Conservation (phyloP, 2,113 vertebrate species). For the Ariopsis seemanni region DNA sequence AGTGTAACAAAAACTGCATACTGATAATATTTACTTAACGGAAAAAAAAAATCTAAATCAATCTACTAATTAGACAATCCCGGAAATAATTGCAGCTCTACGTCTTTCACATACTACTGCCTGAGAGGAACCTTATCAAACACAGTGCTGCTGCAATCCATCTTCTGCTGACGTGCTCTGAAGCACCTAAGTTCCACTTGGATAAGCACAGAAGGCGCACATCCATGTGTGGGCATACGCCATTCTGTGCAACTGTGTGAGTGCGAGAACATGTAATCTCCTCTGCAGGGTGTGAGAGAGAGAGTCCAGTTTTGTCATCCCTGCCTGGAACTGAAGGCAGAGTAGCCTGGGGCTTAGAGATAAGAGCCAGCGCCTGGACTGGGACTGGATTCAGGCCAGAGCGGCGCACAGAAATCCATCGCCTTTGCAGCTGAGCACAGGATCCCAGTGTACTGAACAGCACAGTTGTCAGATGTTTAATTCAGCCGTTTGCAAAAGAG, state of each 20-base stretch:
- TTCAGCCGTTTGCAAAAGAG: constrained; percentile 40
- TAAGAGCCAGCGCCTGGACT: constrained; percentile 59
- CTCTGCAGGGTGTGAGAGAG: constrained; percentile 52
- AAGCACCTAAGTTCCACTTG: constrained; percentile 44
- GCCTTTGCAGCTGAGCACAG: constrained; percentile 58
- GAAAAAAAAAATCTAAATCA: neutral
- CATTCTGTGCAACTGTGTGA: constrained; percentile 36
- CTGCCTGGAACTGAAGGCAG: constrained; percentile 61
- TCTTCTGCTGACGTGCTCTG: constrained; percentile 46
- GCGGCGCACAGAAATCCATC: constrained; percentile 65
- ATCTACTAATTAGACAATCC: constrained; percentile 1
- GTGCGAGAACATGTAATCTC: constrained; percentile 52
- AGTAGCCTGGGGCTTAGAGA: constrained; percentile 67
- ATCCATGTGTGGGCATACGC: constrained; percentile 56
- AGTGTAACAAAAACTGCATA: neutral
- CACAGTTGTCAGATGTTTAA: constrained; percentile 44
- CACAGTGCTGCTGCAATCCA: constrained; percentile 15
- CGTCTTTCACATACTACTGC: neutral
- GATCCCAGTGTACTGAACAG: constrained; percentile 32
- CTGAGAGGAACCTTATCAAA: constrained; percentile 19
- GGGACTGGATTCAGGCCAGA: constrained; percentile 62
- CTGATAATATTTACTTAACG: neutral
- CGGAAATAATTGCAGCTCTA: constrained; percentile 17
- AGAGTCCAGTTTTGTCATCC: constrained; percentile 62
- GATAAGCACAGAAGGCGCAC: constrained; percentile 50